Percentiles rank a stretch among this genome's conserved stretches.
phyloP scores from a whole-genome alignment of 2,113 vertebrate genomes.

The Meleagris gallopavo region DNA sequence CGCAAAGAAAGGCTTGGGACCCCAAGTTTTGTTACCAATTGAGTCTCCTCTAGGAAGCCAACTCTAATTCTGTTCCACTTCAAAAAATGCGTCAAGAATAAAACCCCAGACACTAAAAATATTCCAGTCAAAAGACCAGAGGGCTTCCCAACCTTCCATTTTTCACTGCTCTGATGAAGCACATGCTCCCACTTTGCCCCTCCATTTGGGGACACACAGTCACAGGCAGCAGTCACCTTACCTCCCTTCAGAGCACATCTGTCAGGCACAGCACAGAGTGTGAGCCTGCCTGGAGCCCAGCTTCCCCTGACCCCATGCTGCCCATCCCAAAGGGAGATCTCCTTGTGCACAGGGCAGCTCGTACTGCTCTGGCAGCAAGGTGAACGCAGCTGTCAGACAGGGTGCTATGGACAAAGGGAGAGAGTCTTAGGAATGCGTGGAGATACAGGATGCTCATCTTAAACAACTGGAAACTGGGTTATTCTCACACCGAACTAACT shows the following conservation, averaged over 20 bases:
- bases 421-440: neutral
- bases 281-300: neutral
- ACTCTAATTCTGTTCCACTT: neutral
- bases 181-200: slow-evolving; percentile 15
- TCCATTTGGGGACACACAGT: too few relatives aligned
- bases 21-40: neutral
- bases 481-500: neutral
- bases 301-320: neutral
- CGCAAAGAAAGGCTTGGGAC: neutral
- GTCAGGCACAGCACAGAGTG: too few relatives aligned
- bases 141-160: slow-evolving; percentile 18
- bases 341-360: neutral
- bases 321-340: neutral
- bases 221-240: too few relatives aligned
- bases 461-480: neutral
- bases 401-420: neutral
- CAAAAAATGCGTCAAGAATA: neutral
- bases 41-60: neutral
- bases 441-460: neutral
- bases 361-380: accelerated
- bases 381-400: neutral
- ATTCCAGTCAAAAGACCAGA: neutral
- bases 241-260: neutral
- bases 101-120: neutral
- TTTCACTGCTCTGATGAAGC: slow-evolving; percentile 45